Evolutionary conservation across 2,113 vertebrate species (phyloP), one percentile per base, ranked within the genome.

Genomic region (Leiothrix lutea): DNA sequence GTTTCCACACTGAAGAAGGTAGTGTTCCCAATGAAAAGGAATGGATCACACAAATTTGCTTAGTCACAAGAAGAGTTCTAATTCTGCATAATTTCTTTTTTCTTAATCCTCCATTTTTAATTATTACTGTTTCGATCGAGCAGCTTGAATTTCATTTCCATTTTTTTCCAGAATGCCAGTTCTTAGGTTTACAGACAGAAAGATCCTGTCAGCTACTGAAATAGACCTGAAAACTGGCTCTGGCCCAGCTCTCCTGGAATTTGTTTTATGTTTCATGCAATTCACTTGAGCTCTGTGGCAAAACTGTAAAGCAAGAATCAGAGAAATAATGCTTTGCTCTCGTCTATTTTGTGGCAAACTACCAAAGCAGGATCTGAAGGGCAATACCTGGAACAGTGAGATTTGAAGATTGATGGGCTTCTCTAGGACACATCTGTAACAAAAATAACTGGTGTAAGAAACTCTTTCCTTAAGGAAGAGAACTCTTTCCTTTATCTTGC

Each of bases 121-220:
- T 90, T 72, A 90, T 21, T 38, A 44, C 36, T 71, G 33, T 50
- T 91, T 71, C 80, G n/a, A 71, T 72, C 2, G 3, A 90, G 81
- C 45, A 81, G 48, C 31, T 77, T 84, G 65, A 78, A 78, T 84
- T 78, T 87, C 1, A 54, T 69, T 84, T 72, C 64, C 42, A 10
- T 29, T 23, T 86, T 86, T 85, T 81, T 65, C 36, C 74, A 95
- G 60, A 64, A 38, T 44, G 50, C 45, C 56, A 56, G 31, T 61
- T 88, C 54, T 73, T 70, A 65, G 35, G 33, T 70, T 92, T 88
- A 82, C 0, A 9, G 80, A 44, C 16, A 78, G 40, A 69, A 77
- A 93, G 85, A 93, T 78, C 69, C 50, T 80, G 58, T 83, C 88
- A 87, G 65, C 45, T 90, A 77, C 78, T 45, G 54, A 93, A 93